A percentile compares a stretch with the other conserved stretches of the same genome.
These are phyloP conservation scores for Phalanger gymnotis DNA, from an alignment of 2,797 vertebrate species.

Conservation along the genomic window DNA sequence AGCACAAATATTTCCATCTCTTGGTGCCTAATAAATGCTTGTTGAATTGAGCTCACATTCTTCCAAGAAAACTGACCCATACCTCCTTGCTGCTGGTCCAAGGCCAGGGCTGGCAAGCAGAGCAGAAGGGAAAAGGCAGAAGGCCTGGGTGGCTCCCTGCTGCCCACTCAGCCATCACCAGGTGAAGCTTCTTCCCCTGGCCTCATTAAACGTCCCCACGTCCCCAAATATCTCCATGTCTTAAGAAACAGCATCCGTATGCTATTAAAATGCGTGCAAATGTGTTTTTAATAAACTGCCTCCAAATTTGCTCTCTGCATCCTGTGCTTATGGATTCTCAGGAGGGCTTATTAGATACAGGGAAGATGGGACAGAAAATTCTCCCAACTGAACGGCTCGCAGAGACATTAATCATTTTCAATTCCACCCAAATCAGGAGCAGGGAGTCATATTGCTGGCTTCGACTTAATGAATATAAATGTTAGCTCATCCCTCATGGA, in stretches of 20 bases:
- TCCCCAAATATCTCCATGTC: slow-evolving; percentile 57
- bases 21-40: not conserved
- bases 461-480: slow-evolving; percentile 81
- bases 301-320: slow-evolving; percentile 74
- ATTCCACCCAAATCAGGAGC: slow-evolving; percentile 73
- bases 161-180: not conserved
- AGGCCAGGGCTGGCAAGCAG: not conserved
- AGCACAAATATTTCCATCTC: not conserved
- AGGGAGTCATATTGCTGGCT: slow-evolving; percentile 71
- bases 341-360: slow-evolving; percentile 80
- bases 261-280: slow-evolving; percentile 70
- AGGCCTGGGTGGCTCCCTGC: not conserved
- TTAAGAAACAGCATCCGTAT: slow-evolving; percentile 64
- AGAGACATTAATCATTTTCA: slow-evolving; percentile 82
- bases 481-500: slow-evolving; percentile 70
- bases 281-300: slow-evolving; percentile 78
- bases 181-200: not conserved
- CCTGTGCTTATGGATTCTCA: slow-evolving; percentile 77
- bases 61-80: not conserved
- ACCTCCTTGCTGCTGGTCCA: not conserved
- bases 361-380: slow-evolving; percentile 80
- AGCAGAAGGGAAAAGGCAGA: not conserved
- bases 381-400: slow-evolving; percentile 76
- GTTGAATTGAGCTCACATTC: not conserved
- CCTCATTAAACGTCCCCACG: slow-evolving; percentile 28